Conservation (phyloP, 2,888 invertebrate species). For the Macrosoma leucophasiata region DNA sequence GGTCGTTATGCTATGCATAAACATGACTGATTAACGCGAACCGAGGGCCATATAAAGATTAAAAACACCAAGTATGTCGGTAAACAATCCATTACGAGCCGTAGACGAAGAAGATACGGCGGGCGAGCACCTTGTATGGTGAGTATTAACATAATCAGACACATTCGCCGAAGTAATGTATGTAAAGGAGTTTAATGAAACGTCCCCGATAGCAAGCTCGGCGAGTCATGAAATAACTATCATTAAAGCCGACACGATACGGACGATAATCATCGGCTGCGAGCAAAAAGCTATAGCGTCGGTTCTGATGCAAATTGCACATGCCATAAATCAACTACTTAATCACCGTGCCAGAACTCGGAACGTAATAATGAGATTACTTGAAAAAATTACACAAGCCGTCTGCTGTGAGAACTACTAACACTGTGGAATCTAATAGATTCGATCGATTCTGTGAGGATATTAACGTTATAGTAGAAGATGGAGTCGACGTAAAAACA, state of each 20-base stretch:
- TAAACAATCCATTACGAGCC: constrained; percentile 63
- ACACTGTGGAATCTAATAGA: too few species aligned
- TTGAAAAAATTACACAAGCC: constrained; percentile 59
- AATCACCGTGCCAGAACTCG: constrained; percentile 61
- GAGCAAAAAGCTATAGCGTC: constrained; percentile 68
- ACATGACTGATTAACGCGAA: constrained; percentile 35
- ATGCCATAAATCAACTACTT: constrained; percentile 71
- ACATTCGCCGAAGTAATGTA: constrained; percentile 69
- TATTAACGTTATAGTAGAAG: not conserved
- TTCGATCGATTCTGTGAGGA: too few species aligned
- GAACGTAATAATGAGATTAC: constrained; percentile 70
- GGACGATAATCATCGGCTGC: constrained; percentile 69
- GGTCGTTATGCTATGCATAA: constrained; percentile 28
- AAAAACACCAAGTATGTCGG: constrained; percentile 37
- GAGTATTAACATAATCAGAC: constrained; percentile 67
- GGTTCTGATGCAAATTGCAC: constrained; percentile 70
- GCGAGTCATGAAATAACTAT: constrained; percentile 72
- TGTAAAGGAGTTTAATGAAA: constrained; percentile 71
- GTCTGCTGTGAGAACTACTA: too few species aligned
- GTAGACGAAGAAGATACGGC: constrained; percentile 48
- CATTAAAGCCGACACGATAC: constrained; percentile 73
- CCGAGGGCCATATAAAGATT: constrained; percentile 33
- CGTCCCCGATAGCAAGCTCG: constrained; percentile 64
- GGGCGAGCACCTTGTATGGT: constrained; percentile 48
- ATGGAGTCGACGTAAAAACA: constrained; percentile 15